Conservation (phyloP, 2,888 invertebrate species). For the Hymenopus coronatus region DNA sequence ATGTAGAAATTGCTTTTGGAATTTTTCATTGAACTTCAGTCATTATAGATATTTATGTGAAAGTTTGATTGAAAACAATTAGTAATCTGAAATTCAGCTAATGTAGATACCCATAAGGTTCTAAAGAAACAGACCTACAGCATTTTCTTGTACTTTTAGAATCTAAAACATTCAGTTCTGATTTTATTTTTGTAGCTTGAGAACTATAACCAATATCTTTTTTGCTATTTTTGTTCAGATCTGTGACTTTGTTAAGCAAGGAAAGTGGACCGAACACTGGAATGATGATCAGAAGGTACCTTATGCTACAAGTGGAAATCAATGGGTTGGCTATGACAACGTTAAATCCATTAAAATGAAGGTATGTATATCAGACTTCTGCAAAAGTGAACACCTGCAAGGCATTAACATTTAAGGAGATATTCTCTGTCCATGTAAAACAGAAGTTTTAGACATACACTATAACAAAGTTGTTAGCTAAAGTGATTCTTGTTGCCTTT, state of each 20-base stretch:
- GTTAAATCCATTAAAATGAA: conserved; percentile 54
- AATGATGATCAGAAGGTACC: conserved; percentile 47
- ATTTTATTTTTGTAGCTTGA: not conserved
- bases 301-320: conserved; percentile 48
- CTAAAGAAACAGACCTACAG: not conserved
- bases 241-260: conserved; percentile 45
- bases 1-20: no score
- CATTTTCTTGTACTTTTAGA: not conserved
- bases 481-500: no score
- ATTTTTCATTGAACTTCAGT: no score
- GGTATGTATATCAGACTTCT: conserved; percentile 39
- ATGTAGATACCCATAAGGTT: not conserved
- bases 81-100: no score
- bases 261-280: conserved; percentile 34
- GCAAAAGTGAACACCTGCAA: no score
- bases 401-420: no score
- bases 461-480: no score
- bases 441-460: no score
- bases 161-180: not conserved
- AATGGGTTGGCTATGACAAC: conserved; percentile 73
- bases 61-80: no score
- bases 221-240: conserved; percentile 37
- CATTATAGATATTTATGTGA: no score
- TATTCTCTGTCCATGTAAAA: no score
- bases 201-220: not conserved